A percentile compares a stretch with the other conserved stretches of the same genome.
Conservation (phyloP, 2,888 invertebrate species). For the Nemoura dubitans region DNA sequence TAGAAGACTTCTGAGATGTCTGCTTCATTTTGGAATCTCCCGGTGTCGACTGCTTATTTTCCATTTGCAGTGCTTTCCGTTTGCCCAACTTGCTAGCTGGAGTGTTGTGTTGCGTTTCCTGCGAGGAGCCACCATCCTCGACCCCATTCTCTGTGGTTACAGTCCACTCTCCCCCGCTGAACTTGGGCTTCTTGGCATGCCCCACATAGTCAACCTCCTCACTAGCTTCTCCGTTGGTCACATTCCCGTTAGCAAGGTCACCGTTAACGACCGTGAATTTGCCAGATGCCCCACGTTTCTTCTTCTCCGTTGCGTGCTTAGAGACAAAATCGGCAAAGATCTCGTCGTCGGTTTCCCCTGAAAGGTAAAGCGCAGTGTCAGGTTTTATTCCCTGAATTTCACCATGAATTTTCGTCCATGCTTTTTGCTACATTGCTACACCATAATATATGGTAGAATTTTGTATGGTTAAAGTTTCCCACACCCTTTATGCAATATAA, state of each 20-base stretch:
- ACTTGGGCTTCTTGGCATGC: neutral
- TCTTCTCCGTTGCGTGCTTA: neutral
- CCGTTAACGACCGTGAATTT: neutral
- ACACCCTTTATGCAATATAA: too few relatives aligned
- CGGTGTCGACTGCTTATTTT: too few relatives aligned
- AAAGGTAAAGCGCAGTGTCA: too few relatives aligned
- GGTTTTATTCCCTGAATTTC: too few relatives aligned
- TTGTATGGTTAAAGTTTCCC: too few relatives aligned
- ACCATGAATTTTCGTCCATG: too few relatives aligned
- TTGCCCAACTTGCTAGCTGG: neutral
- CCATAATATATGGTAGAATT: too few relatives aligned
- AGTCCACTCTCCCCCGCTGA: neutral
- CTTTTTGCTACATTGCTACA: too few relatives aligned
- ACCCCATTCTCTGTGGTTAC: neutral
- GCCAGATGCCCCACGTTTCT: neutral
- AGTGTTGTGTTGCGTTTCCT: neutral
- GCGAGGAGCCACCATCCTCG: neutral
- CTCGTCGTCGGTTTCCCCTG: constrained; percentile 1
- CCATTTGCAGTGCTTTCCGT: neutral
- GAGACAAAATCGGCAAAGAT: constrained; percentile 1
- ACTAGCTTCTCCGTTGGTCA: neutral
- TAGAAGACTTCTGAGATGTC: too few relatives aligned
- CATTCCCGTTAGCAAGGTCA: neutral
- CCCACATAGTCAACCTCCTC: neutral
- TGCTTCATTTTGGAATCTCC: too few relatives aligned